A percentile compares a stretch with the other conserved stretches of the same genome.
These are phyloP conservation scores for Characodon lateralis DNA, from an alignment of 2,797 vertebrate genomes.

Conservation along the genomic window DNA sequence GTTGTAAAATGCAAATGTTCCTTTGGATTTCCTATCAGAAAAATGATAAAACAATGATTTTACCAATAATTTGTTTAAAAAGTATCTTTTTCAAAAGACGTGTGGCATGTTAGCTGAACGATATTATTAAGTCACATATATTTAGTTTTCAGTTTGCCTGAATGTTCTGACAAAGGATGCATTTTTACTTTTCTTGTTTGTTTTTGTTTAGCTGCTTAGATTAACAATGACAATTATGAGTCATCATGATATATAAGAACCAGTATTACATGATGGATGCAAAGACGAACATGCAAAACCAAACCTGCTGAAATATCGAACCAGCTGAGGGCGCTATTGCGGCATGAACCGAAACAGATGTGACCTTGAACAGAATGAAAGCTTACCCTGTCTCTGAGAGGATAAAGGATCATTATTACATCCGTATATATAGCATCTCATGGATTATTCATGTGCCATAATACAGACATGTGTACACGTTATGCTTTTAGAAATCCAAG, in stretches of 20 bases:
- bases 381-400: background rate
- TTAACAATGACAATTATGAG: background rate
- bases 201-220: too few species aligned
- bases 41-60: too few species aligned
- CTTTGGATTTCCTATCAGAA: too few species aligned
- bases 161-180: too few species aligned
- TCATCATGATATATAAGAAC: background rate
- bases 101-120: too few species aligned
- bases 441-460: background rate
- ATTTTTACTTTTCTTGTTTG: too few species aligned
- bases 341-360: background rate
- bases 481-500: background rate
- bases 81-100: too few species aligned
- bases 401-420: background rate
- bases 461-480: background rate
- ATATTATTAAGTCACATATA: too few species aligned
- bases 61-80: too few species aligned
- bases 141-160: too few species aligned
- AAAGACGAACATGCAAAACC: background rate
- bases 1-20: too few species aligned
- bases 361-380: background rate
- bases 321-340: conserved; percentile 61
- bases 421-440: background rate
- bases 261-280: background rate
- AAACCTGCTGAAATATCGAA: background rate